Base-by-base conservation (phyloP, 2,113 vertebrate species). In the Pithys albifrons region DNA sequence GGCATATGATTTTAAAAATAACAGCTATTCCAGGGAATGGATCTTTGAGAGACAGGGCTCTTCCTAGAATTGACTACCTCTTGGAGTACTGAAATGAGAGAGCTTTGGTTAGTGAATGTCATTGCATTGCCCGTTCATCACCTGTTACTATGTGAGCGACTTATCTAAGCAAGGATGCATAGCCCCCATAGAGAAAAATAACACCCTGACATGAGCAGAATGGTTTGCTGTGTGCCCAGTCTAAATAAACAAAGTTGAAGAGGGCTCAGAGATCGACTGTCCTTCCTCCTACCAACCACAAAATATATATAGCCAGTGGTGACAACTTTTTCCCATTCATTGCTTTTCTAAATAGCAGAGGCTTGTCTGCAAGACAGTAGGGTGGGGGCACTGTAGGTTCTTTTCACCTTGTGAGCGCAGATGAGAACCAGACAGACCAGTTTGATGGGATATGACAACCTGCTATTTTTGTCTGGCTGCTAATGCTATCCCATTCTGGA, bases 51-150 rank as follows among this genome's bases (percentile, higher is more conserved):
- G 67, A 28, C 78, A 88, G 45, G 57, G 23, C 48, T 88, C 61
- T 84, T 58, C 64, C 84, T 81, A 84, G 82, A 95, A 94, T 48
- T 91, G 78, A 39, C 66, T 94, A 88, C 82, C 82, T 73, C 81
- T 96, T 80, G 75, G 91, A 74, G 91, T 49, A 83, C 52, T 66
- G 74, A 95, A 96, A 93, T 92, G 73, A 93, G 81, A 92, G 77
- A 64, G 70, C 71, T 92, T 92, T 79, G 85, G 83, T 92, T 92
- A 85, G 69, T 54, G 91, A 88, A 85, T 85, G 74, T 62, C 95
- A 67, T 58, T 82, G 80, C 73, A 72, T 39, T 91, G 75, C 86
- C 87, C 76, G 84, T 91, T 96, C 95, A 75, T 95, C 87, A 89
- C 91, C 89, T 92, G 66, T 88, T 91, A 93, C 95, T 95, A 77